Conservation (phyloP, 2,797 vertebrate genomes). For the Choloepus didactylus region DNA sequence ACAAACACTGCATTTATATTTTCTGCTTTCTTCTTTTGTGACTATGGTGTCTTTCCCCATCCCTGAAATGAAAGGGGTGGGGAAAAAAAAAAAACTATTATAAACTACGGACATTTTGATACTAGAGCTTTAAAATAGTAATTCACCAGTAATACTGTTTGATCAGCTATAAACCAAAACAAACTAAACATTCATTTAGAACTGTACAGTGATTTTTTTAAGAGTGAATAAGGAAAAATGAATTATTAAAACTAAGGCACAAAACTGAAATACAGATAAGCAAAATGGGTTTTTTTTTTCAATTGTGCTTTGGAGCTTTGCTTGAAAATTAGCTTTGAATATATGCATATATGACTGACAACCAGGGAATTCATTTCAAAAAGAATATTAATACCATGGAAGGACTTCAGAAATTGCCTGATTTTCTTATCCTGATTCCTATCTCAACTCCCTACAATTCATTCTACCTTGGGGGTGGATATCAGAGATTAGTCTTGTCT, state of each 20-base stretch:
- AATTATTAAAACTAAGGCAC: constrained; percentile 26
- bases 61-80: constrained; percentile 87
- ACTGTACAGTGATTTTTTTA: neutral
- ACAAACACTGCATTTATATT: constrained; percentile 37
- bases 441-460: neutral
- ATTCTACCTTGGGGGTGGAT: neutral
- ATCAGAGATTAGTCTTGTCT: neutral
- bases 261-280: neutral
- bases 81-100: constrained; percentile 14
- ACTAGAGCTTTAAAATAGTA: constrained; percentile 40
- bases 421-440: neutral
- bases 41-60: constrained; percentile 90
- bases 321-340: constrained; percentile 44
- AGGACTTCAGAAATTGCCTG: neutral
- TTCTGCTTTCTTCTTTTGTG: constrained; percentile 92
- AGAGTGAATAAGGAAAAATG: neutral
- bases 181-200: constrained; percentile 15
- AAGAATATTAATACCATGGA: neutral
- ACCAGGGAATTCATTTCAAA: neutral
- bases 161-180: constrained; percentile 32
- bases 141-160: constrained; percentile 10
- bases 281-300: neutral
- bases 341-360: neutral
- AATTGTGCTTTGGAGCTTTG: neutral
- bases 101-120: constrained; percentile 40